These are phyloP conservation scores for Daboia siamensis DNA, from an alignment of 2,113 vertebrate genomes.

Conservation along the genomic window DNA sequence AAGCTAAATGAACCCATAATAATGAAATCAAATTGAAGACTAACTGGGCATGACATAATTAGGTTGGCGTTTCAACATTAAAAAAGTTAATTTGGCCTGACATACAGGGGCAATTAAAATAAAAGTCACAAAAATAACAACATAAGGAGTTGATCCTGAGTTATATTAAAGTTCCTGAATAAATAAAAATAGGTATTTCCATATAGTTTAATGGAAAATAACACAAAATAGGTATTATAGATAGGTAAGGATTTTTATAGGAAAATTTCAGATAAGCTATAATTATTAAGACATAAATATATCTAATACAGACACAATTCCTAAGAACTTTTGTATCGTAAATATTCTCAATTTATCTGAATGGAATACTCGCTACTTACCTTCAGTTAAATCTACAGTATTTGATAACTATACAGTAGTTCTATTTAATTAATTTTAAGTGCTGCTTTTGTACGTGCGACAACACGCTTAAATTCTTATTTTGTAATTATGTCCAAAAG, in stretches of 20 bases:
- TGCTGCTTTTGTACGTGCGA: background rate
- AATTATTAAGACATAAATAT: slow-evolving; percentile 20
- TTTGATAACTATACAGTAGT: background rate
- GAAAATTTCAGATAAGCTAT: background rate
- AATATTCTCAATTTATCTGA: slow-evolving; percentile 5
- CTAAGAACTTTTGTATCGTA: background rate
- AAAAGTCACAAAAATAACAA: background rate
- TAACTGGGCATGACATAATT: background rate
- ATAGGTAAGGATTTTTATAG: slow-evolving; percentile 10
- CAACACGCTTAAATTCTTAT: background rate
- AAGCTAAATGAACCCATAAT: background rate
- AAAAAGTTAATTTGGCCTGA: background rate
- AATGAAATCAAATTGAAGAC: background rate
- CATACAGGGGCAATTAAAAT: background rate
- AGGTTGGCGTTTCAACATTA: background rate
- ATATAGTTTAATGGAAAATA: background rate
- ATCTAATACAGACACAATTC: background rate
- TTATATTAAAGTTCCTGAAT: background rate
- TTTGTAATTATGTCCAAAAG: background rate
- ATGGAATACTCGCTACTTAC: background rate
- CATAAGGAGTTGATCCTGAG: background rate
- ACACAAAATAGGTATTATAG: background rate
- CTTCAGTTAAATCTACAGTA: slow-evolving; percentile 9
- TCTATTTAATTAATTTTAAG: slow-evolving; percentile 16
- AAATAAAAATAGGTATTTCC: background rate